Evolutionary conservation across 2,113 vertebrate species (phyloP).

Genomic region (Pipa parva): DNA sequence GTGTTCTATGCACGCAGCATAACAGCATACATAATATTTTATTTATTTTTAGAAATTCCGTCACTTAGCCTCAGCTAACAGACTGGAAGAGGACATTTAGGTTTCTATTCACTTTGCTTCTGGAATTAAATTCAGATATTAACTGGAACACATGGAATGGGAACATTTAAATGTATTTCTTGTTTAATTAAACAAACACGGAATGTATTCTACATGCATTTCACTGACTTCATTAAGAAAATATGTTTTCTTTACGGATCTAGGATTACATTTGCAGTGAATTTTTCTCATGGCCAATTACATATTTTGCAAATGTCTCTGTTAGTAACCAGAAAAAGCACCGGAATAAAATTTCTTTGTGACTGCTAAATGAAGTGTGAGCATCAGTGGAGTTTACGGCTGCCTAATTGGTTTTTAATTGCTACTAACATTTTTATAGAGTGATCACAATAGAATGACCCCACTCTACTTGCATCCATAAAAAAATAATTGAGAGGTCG

Average conservation of each 20-base stretch:
- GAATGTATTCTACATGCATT: background rate
- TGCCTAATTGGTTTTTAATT: slow-evolving; percentile 58
- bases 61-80: too few relatives aligned
- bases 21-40: too few relatives aligned
- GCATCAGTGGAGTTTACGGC: slow-evolving; percentile 47
- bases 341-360: slow-evolving; percentile 59
- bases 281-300: slow-evolving; percentile 57
- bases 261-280: background rate
- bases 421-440: slow-evolving; percentile 47
- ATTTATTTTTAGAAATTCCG: too few relatives aligned
- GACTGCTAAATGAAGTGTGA: slow-evolving; percentile 52
- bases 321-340: slow-evolving; percentile 45
- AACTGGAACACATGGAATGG: background rate
- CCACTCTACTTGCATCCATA: slow-evolving; percentile 20
- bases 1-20: too few relatives aligned
- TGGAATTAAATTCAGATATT: background rate
- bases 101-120: background rate
- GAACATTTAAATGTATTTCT: slow-evolving; percentile 3
- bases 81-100: too few relatives aligned
- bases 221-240: slow-evolving; percentile 4
- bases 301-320: slow-evolving; percentile 56
- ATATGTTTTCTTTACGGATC: slow-evolving; percentile 16
- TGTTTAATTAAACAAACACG: slow-evolving; percentile 9
- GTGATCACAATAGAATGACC: slow-evolving; percentile 38
- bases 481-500: slow-evolving; percentile 31